Evolutionary conservation across 2,888 invertebrate genomes (phyloP), one percentile per base, ranked within the genome.

Genomic region (Watsonalla cultraria): DNA sequence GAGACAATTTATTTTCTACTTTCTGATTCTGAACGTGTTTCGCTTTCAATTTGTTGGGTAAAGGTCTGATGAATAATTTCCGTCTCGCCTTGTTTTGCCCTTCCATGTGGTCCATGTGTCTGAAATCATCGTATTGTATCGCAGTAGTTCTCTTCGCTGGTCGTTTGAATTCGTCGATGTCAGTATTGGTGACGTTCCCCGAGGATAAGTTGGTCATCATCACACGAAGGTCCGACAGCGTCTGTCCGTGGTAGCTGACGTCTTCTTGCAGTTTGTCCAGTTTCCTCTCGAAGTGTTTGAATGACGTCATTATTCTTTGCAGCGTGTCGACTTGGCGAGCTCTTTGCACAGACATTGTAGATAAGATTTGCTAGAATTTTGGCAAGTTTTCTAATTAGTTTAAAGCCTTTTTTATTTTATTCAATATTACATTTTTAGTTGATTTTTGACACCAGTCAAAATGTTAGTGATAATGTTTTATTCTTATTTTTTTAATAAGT

Each of bases 231-330:
- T 86, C 84, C 7, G 65, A 58, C 15, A 87, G 61, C 0, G 85
- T 82, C 53, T 81, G 73, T 0, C 84, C 81, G 14, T 86, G 84
- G 47, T 58, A 66, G 14, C 72, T 77, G 0, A 87, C 78, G 50
- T 85, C 84, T 47, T 77, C 72, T 58, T 86, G 86, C 53, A 87
- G 57, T 55, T 81, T 84, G 47, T 86, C 84, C 7, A 87, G 54
- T 59, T 86, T 86, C 51, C 61, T 81, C 60, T 85, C 86, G 50
- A 86, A 83, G 51, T 78, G 69, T 53, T 76, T 80, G 54, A 86
- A 77, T 0, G 82, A 72, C 15, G 60, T 67, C 61, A 82, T 64
- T 33, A 86, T 70, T 5, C 70, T 73, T 46, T 84, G 78, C 37
- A 84, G 62, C 0, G 74, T 67, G 42, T 80, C 78, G 9, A 67